A percentile compares a stretch with the other conserved stretches of the same genome.
Evolutionary conservation across 1,140 invertebrate species (phyloP).

Genomic region (Pristionchus pacificus): DNA sequence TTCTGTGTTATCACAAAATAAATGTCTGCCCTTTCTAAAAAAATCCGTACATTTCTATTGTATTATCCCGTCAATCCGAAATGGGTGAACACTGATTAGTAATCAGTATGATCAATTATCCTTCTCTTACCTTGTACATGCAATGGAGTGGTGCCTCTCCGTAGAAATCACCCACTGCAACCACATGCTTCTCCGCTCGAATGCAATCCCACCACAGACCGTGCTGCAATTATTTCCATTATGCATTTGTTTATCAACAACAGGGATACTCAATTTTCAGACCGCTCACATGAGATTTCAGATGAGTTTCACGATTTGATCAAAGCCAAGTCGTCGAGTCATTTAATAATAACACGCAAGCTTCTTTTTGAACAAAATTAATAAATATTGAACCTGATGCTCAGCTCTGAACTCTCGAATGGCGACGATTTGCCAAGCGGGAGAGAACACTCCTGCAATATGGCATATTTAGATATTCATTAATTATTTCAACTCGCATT

Average conservation of each 20-base stretch:
- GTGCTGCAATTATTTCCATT: conserved; percentile 32
- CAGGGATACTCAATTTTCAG: neutral
- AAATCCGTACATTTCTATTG: too few species aligned
- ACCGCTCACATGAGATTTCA: neutral
- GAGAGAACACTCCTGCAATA: conserved; percentile 53
- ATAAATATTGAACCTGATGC: conserved; percentile 38
- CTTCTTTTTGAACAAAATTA: neutral
- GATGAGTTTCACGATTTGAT: too few species aligned
- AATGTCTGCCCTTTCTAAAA: too few species aligned
- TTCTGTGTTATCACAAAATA: too few species aligned
- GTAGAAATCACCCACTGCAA: conserved; percentile 56
- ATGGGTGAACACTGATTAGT: too few species aligned
- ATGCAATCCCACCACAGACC: conserved; percentile 57
- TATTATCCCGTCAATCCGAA: too few species aligned
- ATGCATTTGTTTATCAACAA: neutral
- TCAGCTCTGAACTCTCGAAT: conserved; percentile 55
- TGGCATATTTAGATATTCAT: neutral
- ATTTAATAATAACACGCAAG: neutral
- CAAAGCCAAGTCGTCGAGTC: too few species aligned
- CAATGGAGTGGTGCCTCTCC: conserved; percentile 56
- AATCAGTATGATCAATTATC: too few species aligned
- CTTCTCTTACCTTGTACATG: conserved; percentile 52
- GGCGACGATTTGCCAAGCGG: conserved; percentile 55
- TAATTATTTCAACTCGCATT: neutral
- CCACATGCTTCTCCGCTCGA: conserved; percentile 54